A percentile compares a stretch with the other conserved stretches of the same genome.
These are phyloP conservation scores for Acanthoscelides obtectus DNA, from an alignment of 2,888 invertebrate species.

Conservation along the genomic window DNA sequence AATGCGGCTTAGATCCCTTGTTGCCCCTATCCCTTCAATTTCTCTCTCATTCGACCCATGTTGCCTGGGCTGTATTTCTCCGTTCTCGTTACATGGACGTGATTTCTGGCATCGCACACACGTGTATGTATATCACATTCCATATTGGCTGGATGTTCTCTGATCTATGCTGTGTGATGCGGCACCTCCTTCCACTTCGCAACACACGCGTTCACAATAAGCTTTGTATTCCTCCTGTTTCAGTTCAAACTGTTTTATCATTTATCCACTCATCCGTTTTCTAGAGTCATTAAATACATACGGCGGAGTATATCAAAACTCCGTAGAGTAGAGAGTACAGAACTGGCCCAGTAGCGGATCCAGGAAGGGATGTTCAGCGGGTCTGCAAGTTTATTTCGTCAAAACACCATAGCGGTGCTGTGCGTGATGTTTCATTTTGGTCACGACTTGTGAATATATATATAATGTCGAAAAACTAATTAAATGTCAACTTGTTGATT, in stretches of 20 bases:
- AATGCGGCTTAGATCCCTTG: too few species aligned
- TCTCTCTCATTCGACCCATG: background rate
- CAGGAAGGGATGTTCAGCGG: too few species aligned
- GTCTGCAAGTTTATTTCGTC: too few species aligned
- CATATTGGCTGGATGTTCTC: background rate
- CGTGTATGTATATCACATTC: background rate
- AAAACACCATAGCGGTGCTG: too few species aligned
- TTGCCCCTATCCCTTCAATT: too few species aligned
- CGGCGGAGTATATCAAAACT: too few species aligned
- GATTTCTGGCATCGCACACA: background rate
- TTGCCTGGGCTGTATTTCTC: background rate
- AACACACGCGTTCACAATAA: background rate
- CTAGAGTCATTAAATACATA: background rate
- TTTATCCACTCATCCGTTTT: background rate
- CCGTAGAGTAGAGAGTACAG: too few species aligned
- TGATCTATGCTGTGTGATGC: background rate
- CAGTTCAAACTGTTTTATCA: background rate
- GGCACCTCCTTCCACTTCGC: background rate
- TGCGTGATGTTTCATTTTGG: too few species aligned
- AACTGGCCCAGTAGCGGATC: too few species aligned
- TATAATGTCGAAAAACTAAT: too few species aligned
- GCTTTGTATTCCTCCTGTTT: background rate
- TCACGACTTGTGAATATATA: too few species aligned
- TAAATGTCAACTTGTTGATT: too few species aligned
- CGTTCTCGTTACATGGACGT: background rate